These are phyloP conservation scores for Trisateles emortualis DNA, from an alignment of 2,888 invertebrate genomes.

Conservation along the genomic window DNA sequence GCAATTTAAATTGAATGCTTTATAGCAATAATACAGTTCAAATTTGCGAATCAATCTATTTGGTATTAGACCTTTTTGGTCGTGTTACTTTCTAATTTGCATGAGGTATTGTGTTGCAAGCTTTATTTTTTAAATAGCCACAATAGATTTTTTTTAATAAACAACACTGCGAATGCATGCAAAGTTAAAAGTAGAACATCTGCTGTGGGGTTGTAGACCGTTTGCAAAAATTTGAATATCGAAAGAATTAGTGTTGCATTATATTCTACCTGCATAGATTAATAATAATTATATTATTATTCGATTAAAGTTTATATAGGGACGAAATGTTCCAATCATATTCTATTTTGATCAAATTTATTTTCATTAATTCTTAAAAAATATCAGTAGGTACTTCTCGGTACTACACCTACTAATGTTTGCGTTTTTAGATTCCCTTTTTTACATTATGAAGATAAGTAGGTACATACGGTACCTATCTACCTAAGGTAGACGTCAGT, in stretches of 20 bases:
- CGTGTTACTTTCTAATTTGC: conserved; percentile 77
- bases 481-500: no score
- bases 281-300: conserved; percentile 25
- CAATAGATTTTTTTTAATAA: conserved; percentile 85
- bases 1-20: conserved; percentile 57
- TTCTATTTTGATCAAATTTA: no score
- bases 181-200: conserved; percentile 81
- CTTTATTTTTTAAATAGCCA: conserved; percentile 84
- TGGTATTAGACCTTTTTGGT: conserved; percentile 50
- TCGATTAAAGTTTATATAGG: no score
- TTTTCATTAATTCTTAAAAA: no score
- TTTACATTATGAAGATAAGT: no score
- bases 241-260: conserved; percentile 45
- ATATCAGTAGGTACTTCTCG: no score
- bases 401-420: no score
- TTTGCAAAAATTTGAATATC: conserved; percentile 51
- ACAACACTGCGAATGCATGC: conserved; percentile 77
- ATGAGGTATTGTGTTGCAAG: conserved; percentile 82
- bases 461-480: no score
- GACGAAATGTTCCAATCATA: no score
- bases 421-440: no score
- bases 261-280: conserved; percentile 34
- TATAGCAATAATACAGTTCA: conserved; percentile 53
- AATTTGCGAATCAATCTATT: conserved; percentile 43
- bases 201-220: conserved; percentile 63